Base-by-base conservation (phyloP, 2,888 invertebrate genomes). In the Drosophila atripex region DNA sequence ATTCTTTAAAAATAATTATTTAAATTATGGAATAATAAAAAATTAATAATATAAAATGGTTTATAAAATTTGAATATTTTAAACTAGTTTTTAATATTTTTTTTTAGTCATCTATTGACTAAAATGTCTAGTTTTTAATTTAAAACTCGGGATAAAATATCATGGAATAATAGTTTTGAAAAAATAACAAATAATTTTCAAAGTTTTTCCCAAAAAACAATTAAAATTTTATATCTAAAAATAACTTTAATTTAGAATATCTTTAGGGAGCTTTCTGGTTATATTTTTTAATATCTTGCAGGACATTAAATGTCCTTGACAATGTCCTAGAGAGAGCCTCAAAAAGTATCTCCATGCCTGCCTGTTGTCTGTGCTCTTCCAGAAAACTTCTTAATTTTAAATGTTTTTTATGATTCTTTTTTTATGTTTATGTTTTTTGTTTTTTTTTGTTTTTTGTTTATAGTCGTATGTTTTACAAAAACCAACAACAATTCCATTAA, bases 401-500 rank as follows among this genome's bases (percentile, higher is more conserved):
- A 38, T 43, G 45, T 54, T 28, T 28, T 57, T 25, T 53, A 41
- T 47, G 52, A 28, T 57, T 7, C 14, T 60, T 46, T 25, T 35
- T 39, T n/a, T 56, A 12, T 45, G 2, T 39, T 47, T 35, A 4
- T 49, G n/a, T 49, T 35, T 23, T 23, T 28, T 12, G 18, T 25
- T 49, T 35, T 23, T 23, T 28, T 12, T 25, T 25, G 7, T 32
- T 18, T 8, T 32, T 12, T 54, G n/a, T 70, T 23, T 69, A 35
- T 69, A 50, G 43, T 46, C 39, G 55, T 55, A 63, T 71, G 51
- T 46, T 47, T 56, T 49, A 56, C 30, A 71, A 71, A 65, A 57
- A 58, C 35, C 73, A 71, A 73, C 65, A 71, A 71, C 71, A 73
- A 73, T 73, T 65, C 51, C 58, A 64, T 77, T 58, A 73, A 66